Base-by-base conservation (phyloP, 2,113 vertebrate genomes). In the Delphinapterus leucas region DNA sequence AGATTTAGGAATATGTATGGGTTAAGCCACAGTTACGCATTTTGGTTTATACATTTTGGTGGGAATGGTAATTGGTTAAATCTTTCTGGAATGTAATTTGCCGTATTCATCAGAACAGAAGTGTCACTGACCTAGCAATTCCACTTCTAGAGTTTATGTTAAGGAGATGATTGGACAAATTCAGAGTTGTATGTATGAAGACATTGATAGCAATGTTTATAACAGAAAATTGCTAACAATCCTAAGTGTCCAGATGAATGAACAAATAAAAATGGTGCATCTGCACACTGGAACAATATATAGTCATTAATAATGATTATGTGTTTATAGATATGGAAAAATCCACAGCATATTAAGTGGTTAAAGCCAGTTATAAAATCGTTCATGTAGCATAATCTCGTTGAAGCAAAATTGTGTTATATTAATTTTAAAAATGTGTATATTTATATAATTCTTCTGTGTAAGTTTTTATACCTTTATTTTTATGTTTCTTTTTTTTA, bases 91-190 rank as follows among this genome's bases (percentile, higher is more conserved):
- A 31, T 82, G n/a, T 80, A 93, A 65, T 93, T 92, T 77, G 38
- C 49, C 65, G 20, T 73, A 68, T 44, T 85, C 53, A 74, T 90
- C n/a, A 81, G 65, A 97, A 96, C 25, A 82, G 80, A 97, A 70
- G 26, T 58, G 8, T 93, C 49, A 74, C 61, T 95, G 67, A 86
- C 58, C 31, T 94, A 82, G 33, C 28, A 89, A 8, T 83, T 70
- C 20, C 9, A 58, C 6, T 58, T 84, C 49, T 81, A 88, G 77
- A 91, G 61, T 96, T 89, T 92, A 88, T 74, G 31, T 60, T 93
- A 87, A 87, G 41, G 90, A 81, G 53, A 70, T 93, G 77, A 88
- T 86, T 73, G 63, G 31, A 92, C 9, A 74, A 53, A 20, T 95
- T 93, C 8, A 41, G 67, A 92, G 91, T 77, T 80, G 38, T 25